Conservation (phyloP, 37 sponge, comb jelly and placozoan genomes). For the Dysidea cf. avara region DNA sequence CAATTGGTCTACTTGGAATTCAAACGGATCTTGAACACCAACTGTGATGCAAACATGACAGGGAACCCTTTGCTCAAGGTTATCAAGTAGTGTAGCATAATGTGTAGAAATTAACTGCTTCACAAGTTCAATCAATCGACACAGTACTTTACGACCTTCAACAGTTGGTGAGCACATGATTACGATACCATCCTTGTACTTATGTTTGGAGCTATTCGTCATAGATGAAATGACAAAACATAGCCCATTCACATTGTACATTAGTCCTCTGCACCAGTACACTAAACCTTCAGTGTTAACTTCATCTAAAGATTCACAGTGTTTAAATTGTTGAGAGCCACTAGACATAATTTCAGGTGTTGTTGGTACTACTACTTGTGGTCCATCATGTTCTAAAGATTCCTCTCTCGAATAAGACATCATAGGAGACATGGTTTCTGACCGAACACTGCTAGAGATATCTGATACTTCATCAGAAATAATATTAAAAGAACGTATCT, state of each 20-base stretch:
- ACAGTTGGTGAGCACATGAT: conserved; percentile 39
- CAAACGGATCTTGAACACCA: conserved; percentile 23
- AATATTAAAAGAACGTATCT: no score
- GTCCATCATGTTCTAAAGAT: no score
- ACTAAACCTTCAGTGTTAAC: no score
- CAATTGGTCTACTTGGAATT: conserved; percentile 43
- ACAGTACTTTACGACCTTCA: conserved; percentile 60
- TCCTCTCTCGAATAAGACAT: no score
- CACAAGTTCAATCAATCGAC: conserved; percentile 67
- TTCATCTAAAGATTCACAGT: no score
- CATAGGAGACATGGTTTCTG: no score
- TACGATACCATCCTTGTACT: conserved; percentile 58
- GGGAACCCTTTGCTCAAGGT: conserved; percentile 39
- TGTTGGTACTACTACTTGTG: no score
- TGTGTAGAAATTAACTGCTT: conserved; percentile 59
- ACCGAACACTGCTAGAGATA: no score
- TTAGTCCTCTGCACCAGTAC: conserved; percentile 68
- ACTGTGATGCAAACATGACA: conserved; percentile 65
- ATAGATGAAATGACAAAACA: conserved; percentile 60
- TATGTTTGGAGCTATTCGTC: conserved; percentile 9
- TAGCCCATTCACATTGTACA: conserved; percentile 42
- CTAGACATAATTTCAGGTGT: no score
- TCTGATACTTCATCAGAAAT: no score
- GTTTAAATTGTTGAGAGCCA: no score
- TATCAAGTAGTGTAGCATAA: conserved; percentile 64